Evolutionary conservation across 2,113 vertebrate species (phyloP), one percentile per base, ranked within the genome.

Genomic region (Plotosus lineatus): DNA sequence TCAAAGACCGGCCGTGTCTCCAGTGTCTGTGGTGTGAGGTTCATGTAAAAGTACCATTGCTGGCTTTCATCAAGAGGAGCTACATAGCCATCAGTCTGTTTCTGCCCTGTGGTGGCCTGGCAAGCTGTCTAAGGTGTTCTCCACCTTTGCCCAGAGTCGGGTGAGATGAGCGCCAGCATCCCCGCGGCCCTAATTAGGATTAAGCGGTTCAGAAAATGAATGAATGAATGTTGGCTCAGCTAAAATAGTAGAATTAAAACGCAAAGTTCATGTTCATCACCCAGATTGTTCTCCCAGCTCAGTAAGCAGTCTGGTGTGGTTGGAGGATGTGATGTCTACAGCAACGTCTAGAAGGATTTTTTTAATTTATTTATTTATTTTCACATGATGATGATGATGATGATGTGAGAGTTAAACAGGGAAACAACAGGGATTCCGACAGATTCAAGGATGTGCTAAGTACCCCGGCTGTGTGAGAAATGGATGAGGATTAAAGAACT

Each of bases 401-500:
- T 66, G 36, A 66, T 21, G 9, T 19, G 3, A 8, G 61, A 65
- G 33, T 23, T 66, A 23, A 66, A 40, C 21, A 40, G 21, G 21
- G 63, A 63, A 63, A 63, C 60, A 63, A 63, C 60, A 63, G 60
- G 56, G 60, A 63, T 63, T 63, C 60, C 8, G 60, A 66, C 63
- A 66, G 63, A 40, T 23, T 23, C 36, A 40, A n/a, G 63, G 63
- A 21, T 42, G 63, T 23, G 63, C 21, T 66, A 42, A 66, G 40
- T 42, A 66, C n/a, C 19, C 36, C 38, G 38, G 36, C 63, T n/a
- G 36, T 11, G 95, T 96, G 94, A 93, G 93, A 94, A 94, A 94
- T 92, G 91, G 93, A 94, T 92, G 90, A 92, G 95, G 95, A 96
- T 96, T 96, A 96, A 93, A 88, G 91, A 88, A 94, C 85, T 84